Conservation (phyloP, 2,113 vertebrate species). For the Corvus hawaiiensis region DNA sequence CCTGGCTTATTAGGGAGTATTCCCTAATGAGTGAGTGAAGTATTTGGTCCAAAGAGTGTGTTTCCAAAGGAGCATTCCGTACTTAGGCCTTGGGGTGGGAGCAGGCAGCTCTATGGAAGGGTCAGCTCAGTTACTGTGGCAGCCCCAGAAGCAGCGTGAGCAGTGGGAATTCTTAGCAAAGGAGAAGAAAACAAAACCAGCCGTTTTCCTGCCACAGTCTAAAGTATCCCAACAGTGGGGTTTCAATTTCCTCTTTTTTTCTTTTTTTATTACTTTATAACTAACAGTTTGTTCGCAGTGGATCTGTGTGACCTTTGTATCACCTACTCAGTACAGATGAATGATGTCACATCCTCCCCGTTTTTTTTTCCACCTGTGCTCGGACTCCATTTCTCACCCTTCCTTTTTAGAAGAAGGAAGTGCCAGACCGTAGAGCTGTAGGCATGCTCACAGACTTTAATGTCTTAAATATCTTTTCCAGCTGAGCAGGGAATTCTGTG, state of each 20-base stretch:
- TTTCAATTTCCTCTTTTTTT: background rate
- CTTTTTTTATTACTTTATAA: background rate
- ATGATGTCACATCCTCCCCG: background rate
- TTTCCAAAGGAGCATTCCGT: background rate
- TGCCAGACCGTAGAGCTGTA: too few species aligned
- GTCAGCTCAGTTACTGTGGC: background rate
- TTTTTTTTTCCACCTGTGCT: background rate
- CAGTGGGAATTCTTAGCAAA: background rate
- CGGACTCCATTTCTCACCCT: rapidly evolving
- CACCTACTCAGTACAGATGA: background rate
- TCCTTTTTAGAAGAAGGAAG: background rate
- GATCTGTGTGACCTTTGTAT: background rate
- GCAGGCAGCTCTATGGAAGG: too few species aligned
- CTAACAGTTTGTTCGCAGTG: background rate
- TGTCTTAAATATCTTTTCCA: background rate
- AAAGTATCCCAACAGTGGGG: background rate
- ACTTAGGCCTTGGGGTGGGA: background rate
- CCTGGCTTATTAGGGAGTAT: background rate
- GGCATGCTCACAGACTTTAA: background rate
- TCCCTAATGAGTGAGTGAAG: background rate
- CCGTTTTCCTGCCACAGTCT: background rate
- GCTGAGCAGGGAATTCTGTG: background rate
- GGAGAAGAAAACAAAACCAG: background rate
- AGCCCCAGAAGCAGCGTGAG: background rate
- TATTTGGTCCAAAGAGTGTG: background rate